Evolutionary conservation across 2,797 vertebrate species (phyloP).

Genomic region (Anguilla anguilla): DNA sequence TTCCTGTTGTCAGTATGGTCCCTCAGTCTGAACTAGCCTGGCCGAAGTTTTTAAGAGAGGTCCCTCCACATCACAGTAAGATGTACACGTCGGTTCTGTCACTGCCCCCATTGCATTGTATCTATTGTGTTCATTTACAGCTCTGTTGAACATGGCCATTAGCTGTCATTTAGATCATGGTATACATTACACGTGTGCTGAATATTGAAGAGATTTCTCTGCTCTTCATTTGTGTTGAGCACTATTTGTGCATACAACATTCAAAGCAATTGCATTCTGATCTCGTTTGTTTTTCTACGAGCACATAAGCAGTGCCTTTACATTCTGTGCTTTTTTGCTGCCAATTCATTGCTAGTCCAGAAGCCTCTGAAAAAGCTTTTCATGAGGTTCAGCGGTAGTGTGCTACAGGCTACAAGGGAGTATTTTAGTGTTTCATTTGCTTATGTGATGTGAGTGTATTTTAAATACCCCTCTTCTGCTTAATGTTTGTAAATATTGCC

Average conservation of each 20-base stretch:
- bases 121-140: conserved; percentile 11
- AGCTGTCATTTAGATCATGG: conserved; percentile 36
- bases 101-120: background rate
- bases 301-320: background rate
- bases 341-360: background rate
- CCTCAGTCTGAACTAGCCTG: no score
- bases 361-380: background rate
- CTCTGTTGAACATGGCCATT: conserved; percentile 14
- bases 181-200: conserved; percentile 33
- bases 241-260: conserved; percentile 23
- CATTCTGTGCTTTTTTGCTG: background rate
- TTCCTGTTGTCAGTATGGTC: no score
- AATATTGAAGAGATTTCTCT: conserved; percentile 30
- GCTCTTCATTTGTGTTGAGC: background rate
- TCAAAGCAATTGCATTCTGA: conserved; percentile 49
- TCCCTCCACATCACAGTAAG: no score
- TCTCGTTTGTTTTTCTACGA: background rate
- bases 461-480: no score
- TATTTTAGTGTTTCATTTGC: background rate
- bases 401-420: background rate
- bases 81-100: background rate
- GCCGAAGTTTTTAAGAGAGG: no score
- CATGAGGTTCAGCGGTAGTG: background rate
- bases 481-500: no score
- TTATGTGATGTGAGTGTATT: background rate